Base-by-base conservation (phyloP, 2,113 vertebrate species). In the Onychorhynchus coronatus region DNA sequence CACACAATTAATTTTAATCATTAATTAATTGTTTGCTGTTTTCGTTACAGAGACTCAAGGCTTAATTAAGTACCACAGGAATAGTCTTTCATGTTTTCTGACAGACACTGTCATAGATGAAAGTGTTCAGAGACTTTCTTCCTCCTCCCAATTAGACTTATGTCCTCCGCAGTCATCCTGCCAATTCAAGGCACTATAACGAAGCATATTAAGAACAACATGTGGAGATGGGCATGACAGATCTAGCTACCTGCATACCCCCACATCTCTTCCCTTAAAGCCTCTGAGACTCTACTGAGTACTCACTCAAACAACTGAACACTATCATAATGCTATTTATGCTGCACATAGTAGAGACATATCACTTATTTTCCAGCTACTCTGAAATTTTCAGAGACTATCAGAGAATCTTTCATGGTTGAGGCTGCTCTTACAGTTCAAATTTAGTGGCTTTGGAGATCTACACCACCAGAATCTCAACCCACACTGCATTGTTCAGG, bases 21-120 rank as follows among this genome's bases (percentile, higher is more conserved):
- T 95, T 93, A 96, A 97, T 96, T 97, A 97, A 97, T 94, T 96
- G 95, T 97, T 95, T 96, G 78, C 81, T 96, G 86, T 19, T 96
- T 96, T 95, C 0, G 1, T 96, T 94, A 96, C 66, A 77, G 94
- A 95, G 78, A 87, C 66, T 80, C 42, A 58, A 58, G 65, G 35
- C 73, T 93, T 97, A 97, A 97, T 97, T 96, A 97, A 97, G 72
- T 80, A 88, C 81, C 95, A 86, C 78, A 97, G 95, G 95, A 97
- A 97, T 44, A 94, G 52, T 62, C 67, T 95, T 94, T 86, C 90
- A 94, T 82, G 72, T 81, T 92, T 91, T 80, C 88, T 97, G 93
- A 95, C 95, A 96, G 91, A 86, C 76, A 50, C 42, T 92, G 93
- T 94, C 95, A 88, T 19, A 77, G 85, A 94, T 78, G 37, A 86